Percentiles rank a stretch among this genome's conserved stretches.
Conservation (phyloP, 2,888 invertebrate species). For the Chloroclysta siterata region DNA sequence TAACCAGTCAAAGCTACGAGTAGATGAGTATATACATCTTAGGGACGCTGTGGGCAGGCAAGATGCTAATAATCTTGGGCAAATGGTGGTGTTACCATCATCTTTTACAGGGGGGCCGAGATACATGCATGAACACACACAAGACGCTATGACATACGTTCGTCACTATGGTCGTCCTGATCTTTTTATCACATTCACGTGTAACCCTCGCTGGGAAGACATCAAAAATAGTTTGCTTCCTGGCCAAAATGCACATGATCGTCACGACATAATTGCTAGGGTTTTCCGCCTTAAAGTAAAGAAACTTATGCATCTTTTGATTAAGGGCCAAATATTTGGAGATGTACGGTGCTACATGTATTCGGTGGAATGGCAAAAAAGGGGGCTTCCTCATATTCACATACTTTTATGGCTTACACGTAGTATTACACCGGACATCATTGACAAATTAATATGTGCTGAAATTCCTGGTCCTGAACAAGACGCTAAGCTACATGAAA, state of each 20-base stretch:
- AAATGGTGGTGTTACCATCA: background rate
- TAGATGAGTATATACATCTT: slow-evolving; percentile 16
- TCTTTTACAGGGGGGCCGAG: background rate
- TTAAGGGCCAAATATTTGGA: background rate
- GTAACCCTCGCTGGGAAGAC: slow-evolving; percentile 23
- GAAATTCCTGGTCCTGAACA: slow-evolving; percentile 42
- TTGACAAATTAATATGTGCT: slow-evolving; percentile 45
- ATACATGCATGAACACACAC: slow-evolving; percentile 3
- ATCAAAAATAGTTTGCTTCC: background rate
- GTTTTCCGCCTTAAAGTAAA: slow-evolving; percentile 11
- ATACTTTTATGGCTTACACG: slow-evolving; percentile 36
- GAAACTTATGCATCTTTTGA: background rate
- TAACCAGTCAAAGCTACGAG: slow-evolving; percentile 19
- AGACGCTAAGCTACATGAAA: slow-evolving; percentile 38
- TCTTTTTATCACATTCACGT: slow-evolving; percentile 3
- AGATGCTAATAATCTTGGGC: background rate
- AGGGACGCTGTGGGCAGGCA: slow-evolving; percentile 6
- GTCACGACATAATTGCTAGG: slow-evolving; percentile 13
- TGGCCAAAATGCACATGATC: slow-evolving; percentile 7
- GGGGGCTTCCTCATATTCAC: background rate
- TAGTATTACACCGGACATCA: slow-evolving; percentile 37
- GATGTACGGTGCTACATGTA: background rate
- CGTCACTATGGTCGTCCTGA: slow-evolving; percentile 17
- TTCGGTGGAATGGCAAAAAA: background rate
- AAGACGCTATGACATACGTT: background rate